Percentiles rank a stretch among this genome's conserved stretches.
phyloP scores from a whole-genome alignment of 2,888 invertebrate genomes.

The Meloe dianella region DNA sequence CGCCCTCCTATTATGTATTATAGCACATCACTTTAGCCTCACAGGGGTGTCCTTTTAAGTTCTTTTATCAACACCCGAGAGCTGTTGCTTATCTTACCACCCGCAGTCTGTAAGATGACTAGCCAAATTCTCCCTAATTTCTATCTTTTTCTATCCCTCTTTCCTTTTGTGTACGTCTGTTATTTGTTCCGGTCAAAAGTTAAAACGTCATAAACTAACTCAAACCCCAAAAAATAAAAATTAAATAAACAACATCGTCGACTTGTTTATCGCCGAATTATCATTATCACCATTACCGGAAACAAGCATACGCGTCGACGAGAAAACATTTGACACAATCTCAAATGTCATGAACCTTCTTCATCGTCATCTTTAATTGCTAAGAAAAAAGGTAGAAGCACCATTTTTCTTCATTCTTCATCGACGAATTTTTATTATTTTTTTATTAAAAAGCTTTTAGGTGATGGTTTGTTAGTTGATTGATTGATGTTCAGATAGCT shows the following conservation, averaged over 20 bases:
- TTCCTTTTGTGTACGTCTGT: conserved; percentile 34
- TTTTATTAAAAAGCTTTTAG: conserved; percentile 7
- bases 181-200: conserved; percentile 38
- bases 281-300: conserved; percentile 39
- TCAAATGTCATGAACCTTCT: conserved; percentile 28
- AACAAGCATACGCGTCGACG: conserved; percentile 31
- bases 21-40: conserved; percentile 29
- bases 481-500: conserved; percentile 7
- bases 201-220: conserved; percentile 27
- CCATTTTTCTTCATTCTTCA: conserved; percentile 19
- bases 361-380: conserved; percentile 18
- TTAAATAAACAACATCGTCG: conserved; percentile 29
- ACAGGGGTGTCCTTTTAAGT: conserved; percentile 49
- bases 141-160: conserved; percentile 5
- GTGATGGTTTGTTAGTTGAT: conserved; percentile 8
- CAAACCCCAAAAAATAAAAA: conserved; percentile 33
- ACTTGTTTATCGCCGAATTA: conserved; percentile 40
- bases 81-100: conserved; percentile 51
- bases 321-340: conserved; percentile 39
- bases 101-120: conserved; percentile 47
- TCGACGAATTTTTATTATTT: background rate
- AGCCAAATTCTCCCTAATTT: conserved; percentile 37
- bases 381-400: background rate
- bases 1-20: conserved; percentile 22
- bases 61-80: conserved; percentile 51